A percentile compares a stretch with the other conserved stretches of the same genome.
Conservation (phyloP, 2,888 invertebrate species). For the Arctia plantaginis region DNA sequence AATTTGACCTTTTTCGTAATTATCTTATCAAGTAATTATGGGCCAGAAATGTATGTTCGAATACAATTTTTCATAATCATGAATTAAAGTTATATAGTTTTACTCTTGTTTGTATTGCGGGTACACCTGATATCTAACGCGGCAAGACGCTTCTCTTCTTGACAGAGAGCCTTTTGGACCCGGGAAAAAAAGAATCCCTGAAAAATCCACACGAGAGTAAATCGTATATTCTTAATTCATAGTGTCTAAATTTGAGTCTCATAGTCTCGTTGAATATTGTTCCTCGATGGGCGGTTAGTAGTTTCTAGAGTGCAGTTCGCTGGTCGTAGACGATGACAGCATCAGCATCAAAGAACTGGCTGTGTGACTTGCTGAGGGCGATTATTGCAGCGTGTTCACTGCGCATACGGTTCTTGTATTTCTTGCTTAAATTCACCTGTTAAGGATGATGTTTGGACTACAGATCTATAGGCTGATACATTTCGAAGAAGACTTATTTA, state of each 20-base stretch:
- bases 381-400: conserved; percentile 94
- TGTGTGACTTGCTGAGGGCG: conserved; percentile 91
- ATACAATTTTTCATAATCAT: neutral
- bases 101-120: neutral
- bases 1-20: neutral
- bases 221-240: neutral
- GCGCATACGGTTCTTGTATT: conserved; percentile 92
- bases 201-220: neutral
- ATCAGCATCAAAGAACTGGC: conserved; percentile 90
- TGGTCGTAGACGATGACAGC: conserved; percentile 94
- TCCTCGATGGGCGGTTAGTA: neutral
- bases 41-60: neutral
- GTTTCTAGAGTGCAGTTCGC: conserved; percentile 89
- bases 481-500: neutral
- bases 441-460: neutral
- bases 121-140: neutral
- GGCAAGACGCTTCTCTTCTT: neutral
- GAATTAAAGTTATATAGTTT: neutral
- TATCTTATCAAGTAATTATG: neutral
- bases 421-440: conserved; percentile 91
- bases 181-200: neutral
- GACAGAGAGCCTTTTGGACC: neutral
- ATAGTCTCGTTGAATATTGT: neutral
- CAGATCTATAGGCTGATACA: neutral
- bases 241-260: neutral